Base-by-base conservation (phyloP, 2,888 invertebrate genomes). In the Nasonia oneida region DNA sequence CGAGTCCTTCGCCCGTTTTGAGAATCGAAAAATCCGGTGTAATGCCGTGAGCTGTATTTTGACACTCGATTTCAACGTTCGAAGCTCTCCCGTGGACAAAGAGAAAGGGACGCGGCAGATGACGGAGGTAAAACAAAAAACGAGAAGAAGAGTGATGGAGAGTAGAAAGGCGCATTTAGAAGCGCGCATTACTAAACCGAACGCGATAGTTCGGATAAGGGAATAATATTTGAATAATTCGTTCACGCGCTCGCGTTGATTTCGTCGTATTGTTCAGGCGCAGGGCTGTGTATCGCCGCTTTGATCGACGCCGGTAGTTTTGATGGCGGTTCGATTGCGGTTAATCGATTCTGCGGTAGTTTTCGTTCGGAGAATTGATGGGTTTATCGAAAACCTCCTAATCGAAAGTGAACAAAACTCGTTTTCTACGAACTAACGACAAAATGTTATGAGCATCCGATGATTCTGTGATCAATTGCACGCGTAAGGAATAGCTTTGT, bases 31-130 rank as follows among this genome's bases (percentile, higher is more conserved):
- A 53, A 1, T 64, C 18, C 64, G 23, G 23, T 64, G 64, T 64
- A 64, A 64, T 29, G 64, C 64, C 64, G 10, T 23, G 8, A 23
- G 15, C 15, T 15, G n/a, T 61, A 61, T 37, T 70, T 37, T 12
- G 70, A 70, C 37, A 37, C 37, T 70, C 14, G 29, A 15, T 18
- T 70, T 67, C 14, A 29, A 33, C 18, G 33, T 3, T 14, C 18
- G 50, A 18, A 57, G 29, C 33, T 57, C 33, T 15, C 6, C 15
- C 2, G 50, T 18, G 50, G 29, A 29, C 37, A 10, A n/a, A 57
- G 57, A 73, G 80, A 81, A 81, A 73, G 71, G 71, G 57, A 73
- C 50, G 57, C 57, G 71, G 50, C 57, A n/a, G 39, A 37, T 12
- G 53, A 14, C 33, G 23, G 50, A 50, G 33, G 29, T 14, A 29